Evolutionary conservation across 1,140 invertebrate genomes (phyloP).

Genomic region (Drosophila athabasca): DNA sequence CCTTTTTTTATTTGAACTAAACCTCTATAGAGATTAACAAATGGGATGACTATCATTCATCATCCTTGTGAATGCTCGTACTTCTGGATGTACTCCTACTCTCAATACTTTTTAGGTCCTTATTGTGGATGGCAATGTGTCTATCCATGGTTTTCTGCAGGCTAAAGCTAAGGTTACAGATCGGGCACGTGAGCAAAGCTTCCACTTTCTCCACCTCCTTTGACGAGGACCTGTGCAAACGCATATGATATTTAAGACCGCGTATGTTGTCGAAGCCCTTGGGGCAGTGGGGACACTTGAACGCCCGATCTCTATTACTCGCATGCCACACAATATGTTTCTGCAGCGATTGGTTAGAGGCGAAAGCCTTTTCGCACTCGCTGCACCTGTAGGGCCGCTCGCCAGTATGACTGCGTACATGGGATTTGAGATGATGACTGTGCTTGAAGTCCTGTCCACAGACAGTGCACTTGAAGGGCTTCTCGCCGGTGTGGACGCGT

Average conservation of each 20-base stretch:
- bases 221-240: constrained; percentile 7
- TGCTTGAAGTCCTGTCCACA: constrained; percentile 35
- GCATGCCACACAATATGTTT: constrained; percentile 39
- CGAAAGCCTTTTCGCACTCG: constrained; percentile 28
- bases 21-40: too few species aligned
- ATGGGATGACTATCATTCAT: too few species aligned
- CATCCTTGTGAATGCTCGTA: too few species aligned
- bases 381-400: constrained; percentile 42
- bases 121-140: constrained; percentile 34
- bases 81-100: too few species aligned
- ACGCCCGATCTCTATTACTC: constrained; percentile 17
- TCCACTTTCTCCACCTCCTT: not conserved
- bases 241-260: constrained; percentile 16
- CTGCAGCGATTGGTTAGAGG: constrained; percentile 41
- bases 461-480: constrained; percentile 41
- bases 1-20: too few species aligned
- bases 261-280: constrained; percentile 29
- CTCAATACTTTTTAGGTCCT: not conserved
- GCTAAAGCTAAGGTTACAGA: constrained; percentile 28
- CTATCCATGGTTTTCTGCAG: constrained; percentile 29
- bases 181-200: constrained; percentile 16
- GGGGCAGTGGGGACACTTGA: constrained; percentile 27
- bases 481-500: constrained; percentile 28
- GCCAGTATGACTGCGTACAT: constrained; percentile 1
- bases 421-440: constrained; percentile 42